Evolutionary conservation across 2,888 invertebrate genomes (phyloP).

Genomic region (Saturnia japonica): DNA sequence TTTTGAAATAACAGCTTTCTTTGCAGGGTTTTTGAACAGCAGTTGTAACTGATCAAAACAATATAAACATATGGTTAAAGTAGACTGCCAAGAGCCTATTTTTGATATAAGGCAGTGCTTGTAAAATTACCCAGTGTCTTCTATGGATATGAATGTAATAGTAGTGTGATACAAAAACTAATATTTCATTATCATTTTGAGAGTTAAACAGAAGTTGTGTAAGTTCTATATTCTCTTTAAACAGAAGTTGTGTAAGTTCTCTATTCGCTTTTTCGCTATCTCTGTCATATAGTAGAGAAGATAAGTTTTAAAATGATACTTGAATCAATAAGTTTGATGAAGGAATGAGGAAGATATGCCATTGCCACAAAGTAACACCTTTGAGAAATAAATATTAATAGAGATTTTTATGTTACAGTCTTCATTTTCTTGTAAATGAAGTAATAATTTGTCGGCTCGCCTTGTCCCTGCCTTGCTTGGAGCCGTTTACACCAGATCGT

Average conservation of each 20-base stretch:
- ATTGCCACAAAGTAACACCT: neutral
- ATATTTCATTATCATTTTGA: neutral
- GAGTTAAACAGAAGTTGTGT: too few species aligned
- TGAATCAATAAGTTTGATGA: too few species aligned
- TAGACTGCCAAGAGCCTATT: neutral
- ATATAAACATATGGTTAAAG: neutral
- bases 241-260: too few species aligned
- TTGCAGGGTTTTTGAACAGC: neutral
- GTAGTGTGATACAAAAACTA: too few species aligned
- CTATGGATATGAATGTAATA: too few species aligned
- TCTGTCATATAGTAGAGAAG: too few species aligned
- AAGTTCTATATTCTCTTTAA: too few species aligned
- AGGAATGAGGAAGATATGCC: too few species aligned
- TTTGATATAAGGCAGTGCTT: too few species aligned
- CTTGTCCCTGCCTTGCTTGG: constrained; percentile 92
- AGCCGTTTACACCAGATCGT: constrained; percentile 92
- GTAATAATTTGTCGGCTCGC: constrained; percentile 91
- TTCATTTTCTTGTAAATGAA: constrained; percentile 91
- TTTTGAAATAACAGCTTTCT: neutral
- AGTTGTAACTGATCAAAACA: neutral
- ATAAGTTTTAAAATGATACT: too few species aligned
- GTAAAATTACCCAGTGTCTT: too few species aligned
- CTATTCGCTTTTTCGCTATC: too few species aligned
- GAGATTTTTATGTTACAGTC: constrained; percentile 69
- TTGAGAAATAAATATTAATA: neutral